Percentiles rank a stretch among this genome's conserved stretches.
phyloP scores from a whole-genome alignment of 2,797 vertebrate species.

The Coregonus sp. region DNA sequence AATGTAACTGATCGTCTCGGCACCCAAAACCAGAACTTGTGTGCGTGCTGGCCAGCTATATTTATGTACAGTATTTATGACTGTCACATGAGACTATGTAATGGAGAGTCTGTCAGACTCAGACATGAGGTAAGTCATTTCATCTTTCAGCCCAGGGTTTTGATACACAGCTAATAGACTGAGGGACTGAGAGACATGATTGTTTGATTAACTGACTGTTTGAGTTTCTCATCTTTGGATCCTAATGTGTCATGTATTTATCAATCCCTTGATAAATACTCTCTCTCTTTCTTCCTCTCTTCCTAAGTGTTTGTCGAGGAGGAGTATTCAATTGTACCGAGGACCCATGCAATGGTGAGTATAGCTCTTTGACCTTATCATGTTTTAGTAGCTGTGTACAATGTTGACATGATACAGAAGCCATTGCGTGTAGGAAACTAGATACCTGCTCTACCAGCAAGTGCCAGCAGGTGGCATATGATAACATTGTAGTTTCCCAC shows the following conservation, averaged over 20 bases:
- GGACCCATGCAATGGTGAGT: slow-evolving; percentile 81
- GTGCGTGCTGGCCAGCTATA: no score
- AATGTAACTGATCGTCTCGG: background rate
- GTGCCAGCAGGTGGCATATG: background rate
- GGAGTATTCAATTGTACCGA: slow-evolving; percentile 80
- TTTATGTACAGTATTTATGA: no score
- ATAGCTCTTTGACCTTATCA: slow-evolving; percentile 15
- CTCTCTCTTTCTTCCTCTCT: slow-evolving; percentile 15
- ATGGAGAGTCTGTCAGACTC: slow-evolving; percentile 41
- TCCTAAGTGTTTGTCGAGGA: slow-evolving; percentile 73
- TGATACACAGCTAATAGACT: slow-evolving; percentile 27
- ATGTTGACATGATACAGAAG: background rate
- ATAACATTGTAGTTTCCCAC: background rate
- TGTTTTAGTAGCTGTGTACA: background rate
- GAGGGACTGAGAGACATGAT: slow-evolving; percentile 2
- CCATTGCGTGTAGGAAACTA: background rate
- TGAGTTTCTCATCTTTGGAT: slow-evolving; percentile 15
- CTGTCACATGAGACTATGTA: slow-evolving; percentile 18
- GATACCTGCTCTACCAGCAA: background rate
- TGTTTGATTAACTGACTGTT: slow-evolving; percentile 3
- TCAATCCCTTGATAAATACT: background rate
- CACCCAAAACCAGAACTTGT: background rate
- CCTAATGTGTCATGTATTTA: slow-evolving; percentile 7
- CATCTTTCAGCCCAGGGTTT: slow-evolving; percentile 22
- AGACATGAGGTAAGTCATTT: slow-evolving; percentile 50